These are phyloP conservation scores for Strix aluco DNA, from an alignment of 2,113 vertebrate species.

Conservation along the genomic window DNA sequence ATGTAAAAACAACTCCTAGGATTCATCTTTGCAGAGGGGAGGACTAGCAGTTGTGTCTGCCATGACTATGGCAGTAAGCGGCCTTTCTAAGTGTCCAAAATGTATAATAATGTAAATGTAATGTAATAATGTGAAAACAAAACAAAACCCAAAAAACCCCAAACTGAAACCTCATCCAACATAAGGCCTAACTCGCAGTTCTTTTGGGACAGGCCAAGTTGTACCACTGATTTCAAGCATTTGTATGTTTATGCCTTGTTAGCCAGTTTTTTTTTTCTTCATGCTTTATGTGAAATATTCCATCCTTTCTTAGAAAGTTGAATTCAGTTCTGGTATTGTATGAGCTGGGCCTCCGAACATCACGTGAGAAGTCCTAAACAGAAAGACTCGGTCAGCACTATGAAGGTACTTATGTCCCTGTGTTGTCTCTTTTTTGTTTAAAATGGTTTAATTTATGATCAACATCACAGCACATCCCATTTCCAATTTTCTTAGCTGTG, in stretches of 20 bases:
- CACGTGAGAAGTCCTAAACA: background rate
- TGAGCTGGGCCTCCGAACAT: background rate
- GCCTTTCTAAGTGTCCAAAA: background rate
- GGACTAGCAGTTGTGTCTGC: background rate
- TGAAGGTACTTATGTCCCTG: background rate
- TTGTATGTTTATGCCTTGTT: background rate
- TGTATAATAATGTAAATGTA: no score
- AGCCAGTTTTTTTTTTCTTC: background rate
- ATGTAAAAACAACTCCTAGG: background rate
- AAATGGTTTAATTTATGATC: background rate
- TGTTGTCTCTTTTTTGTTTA: background rate
- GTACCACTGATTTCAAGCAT: background rate
- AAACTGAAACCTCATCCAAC: background rate
- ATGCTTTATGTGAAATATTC: background rate
- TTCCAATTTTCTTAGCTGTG: background rate
- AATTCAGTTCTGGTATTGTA: background rate
- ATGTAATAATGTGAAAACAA: no score
- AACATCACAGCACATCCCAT: background rate
- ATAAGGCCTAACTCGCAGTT: background rate
- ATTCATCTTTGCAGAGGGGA: background rate
- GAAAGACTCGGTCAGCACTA: background rate
- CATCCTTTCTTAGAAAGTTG: background rate
- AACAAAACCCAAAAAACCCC: background rate
- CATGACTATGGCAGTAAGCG: background rate
- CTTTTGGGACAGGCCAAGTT: background rate